These are phyloP conservation scores for Rhopilema esculentum DNA, from an alignment of 30 jellyfish, hydroid and myxozoan genomes.

Conservation along the genomic window DNA sequence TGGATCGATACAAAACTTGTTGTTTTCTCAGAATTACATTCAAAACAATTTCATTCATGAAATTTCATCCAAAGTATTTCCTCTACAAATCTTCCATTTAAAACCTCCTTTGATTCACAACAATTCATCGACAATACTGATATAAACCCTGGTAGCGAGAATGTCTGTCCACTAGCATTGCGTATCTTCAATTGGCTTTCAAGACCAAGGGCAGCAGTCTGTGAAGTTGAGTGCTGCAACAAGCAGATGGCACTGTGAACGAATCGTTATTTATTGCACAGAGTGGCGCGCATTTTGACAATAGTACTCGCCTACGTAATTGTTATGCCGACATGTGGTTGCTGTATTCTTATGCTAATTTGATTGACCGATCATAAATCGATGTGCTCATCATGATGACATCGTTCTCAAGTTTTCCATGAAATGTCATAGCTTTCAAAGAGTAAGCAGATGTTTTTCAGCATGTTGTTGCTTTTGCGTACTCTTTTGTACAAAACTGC, in stretches of 20 bases:
- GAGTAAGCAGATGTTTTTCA: constrained; percentile 12
- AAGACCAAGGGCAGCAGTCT: not conserved
- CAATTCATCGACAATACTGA: not conserved
- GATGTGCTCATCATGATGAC: constrained; percentile 18
- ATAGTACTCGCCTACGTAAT: constrained; percentile 51
- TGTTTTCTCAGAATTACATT: constrained; percentile 13
- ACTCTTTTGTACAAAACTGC: not conserved
- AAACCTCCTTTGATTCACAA: not conserved
- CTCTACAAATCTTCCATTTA: not conserved
- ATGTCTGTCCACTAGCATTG: not conserved
- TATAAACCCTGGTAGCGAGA: no score
- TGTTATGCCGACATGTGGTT: constrained; percentile 79
- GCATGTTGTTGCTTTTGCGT: not conserved
- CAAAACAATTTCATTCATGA: constrained; percentile 4
- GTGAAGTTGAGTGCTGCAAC: not conserved
- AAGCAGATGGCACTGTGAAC: constrained; percentile 46
- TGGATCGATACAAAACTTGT: not conserved
- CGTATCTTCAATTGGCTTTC: not conserved
- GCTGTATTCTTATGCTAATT: constrained; percentile 65
- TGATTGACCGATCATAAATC: constrained; percentile 30
- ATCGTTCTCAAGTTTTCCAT: not conserved
- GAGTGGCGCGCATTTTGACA: constrained; percentile 73
- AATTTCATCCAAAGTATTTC: not conserved
- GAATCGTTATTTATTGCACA: constrained; percentile 14
- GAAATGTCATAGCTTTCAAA: constrained; percentile 10